A percentile compares a stretch with the other conserved stretches of the same genome.
Evolutionary conservation across 2,113 vertebrate species (phyloP).

Genomic region (Probosciger aterrimus): DNA sequence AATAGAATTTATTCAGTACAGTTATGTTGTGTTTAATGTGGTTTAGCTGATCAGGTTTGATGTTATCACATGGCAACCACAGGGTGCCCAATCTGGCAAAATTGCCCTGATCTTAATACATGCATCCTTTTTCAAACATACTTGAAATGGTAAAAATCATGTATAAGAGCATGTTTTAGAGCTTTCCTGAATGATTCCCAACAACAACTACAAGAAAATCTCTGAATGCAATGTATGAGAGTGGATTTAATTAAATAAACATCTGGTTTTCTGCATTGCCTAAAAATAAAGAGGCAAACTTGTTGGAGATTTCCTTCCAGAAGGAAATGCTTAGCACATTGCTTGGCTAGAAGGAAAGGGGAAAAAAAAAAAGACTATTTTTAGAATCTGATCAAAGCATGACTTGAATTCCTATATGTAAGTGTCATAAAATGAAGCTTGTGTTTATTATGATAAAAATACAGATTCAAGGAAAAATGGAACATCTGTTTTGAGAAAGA

Average conservation of each 20-base stretch:
- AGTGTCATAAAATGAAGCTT: conserved; percentile 61
- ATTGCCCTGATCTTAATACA: neutral
- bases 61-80: neutral
- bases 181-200: conserved; percentile 29
- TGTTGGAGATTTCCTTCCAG: conserved; percentile 74
- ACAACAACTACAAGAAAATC: neutral
- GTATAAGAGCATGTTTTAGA: neutral
- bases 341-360: conserved; percentile 60
- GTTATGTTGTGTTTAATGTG: neutral
- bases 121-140: neutral
- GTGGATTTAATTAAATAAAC: conserved; percentile 75
- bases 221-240: conserved; percentile 30
- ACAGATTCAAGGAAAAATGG: conserved; percentile 37
- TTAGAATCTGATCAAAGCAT: conserved; percentile 79
- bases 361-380: conserved; percentile 69
- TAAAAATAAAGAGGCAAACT: conserved; percentile 64
- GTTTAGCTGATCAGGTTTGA: neutral
- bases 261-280: conserved; percentile 73
- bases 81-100: neutral
- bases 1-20: neutral
- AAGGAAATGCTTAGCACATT: conserved; percentile 82
- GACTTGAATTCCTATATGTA: conserved; percentile 70
- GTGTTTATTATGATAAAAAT: conserved; percentile 73
- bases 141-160: neutral
- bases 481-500: conserved; percentile 47